Conservation (phyloP, 1,140 invertebrate species). For the Tachypleus tridentatus region DNA sequence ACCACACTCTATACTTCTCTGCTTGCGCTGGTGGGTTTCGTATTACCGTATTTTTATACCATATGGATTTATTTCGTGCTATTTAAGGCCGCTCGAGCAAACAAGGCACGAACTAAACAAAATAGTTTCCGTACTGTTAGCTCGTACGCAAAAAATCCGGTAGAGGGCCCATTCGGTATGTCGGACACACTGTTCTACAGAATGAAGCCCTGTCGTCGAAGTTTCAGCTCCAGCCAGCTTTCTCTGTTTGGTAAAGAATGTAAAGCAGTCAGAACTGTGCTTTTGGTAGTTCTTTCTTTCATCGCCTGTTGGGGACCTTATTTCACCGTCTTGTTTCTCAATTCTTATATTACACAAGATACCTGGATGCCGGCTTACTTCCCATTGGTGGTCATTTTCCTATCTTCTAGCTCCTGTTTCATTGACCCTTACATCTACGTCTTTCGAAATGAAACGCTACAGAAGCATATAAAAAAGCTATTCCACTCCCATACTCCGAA, state of each 20-base stretch:
- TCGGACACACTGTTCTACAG: neutral
- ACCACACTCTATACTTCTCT: slow-evolving; percentile 9
- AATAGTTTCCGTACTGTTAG: slow-evolving; percentile 40
- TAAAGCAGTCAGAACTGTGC: slow-evolving; percentile 19
- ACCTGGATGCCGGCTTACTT: slow-evolving; percentile 6
- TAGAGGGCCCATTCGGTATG: neutral
- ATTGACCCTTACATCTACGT: slow-evolving; percentile 21
- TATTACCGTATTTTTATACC: slow-evolving; percentile 52
- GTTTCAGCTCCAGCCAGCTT: slow-evolving; percentile 3
- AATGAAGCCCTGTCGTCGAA: neutral
- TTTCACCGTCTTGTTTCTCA: slow-evolving; percentile 9
- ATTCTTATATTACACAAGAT: neutral
- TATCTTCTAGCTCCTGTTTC: slow-evolving; percentile 11
- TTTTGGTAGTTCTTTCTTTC: slow-evolving; percentile 17
- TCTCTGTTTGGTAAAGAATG: slow-evolving; percentile 20
- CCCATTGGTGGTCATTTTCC: slow-evolving; percentile 9
- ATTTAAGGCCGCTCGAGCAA: slow-evolving; percentile 53
- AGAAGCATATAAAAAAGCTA: too few relatives aligned
- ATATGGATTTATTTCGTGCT: slow-evolving; percentile 57
- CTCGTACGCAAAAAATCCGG: neutral
- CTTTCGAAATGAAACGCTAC: slow-evolving; percentile 15
- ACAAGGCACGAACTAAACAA: slow-evolving; percentile 52
- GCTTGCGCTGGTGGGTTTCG: slow-evolving; percentile 39
- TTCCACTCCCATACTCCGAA: too few relatives aligned
- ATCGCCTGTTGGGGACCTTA: slow-evolving; percentile 17